Base-by-base conservation (phyloP, 2,888 invertebrate species). In the Microplitis deprimator region DNA sequence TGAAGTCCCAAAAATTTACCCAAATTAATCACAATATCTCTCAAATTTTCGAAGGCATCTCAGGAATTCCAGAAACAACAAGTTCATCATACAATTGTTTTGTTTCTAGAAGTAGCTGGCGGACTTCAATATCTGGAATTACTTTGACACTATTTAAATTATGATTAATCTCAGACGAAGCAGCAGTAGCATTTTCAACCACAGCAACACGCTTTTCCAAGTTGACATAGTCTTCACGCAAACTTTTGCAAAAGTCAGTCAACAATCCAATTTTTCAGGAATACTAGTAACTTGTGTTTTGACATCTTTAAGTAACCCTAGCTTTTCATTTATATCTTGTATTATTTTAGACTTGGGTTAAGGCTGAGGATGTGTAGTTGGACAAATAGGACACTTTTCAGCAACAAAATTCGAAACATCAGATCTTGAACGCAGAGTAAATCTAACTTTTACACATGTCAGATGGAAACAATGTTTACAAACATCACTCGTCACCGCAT, bases 381-480 rank as follows among this genome's bases (percentile, higher is more conserved):
- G 1, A 62, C 62, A 62, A 62, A 62, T 17, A 16, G 62, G 62
- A 62, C 62, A 62, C 17, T n/a, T 62, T 7, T 62, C 6, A 10
- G n/a, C 17, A 10, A 62, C 17, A 17, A 62, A 62, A 6, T 62
- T 13, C 17, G 1, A 2, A 17, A 62, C 62, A 62, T 16, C n/a
- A 62, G 62, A n/a, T 62, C 10, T 62, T 16, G 62, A 62, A 62
- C 6, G 1, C 17, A 62, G 17, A 62, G 16, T 5, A 17, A n/a
- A 62, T 62, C 62, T 62, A 3, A 62, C 17, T 62, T 62, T 62
- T 1, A 62, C 62, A n/a, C 62, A 62, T 16, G 62, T 7, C 62
- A 6, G 16, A 62, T 62, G 62, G 16, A 62, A 62, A 7, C 7
- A 7, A 62, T 62, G 62, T 62, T 62, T 62, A 62, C 62, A 62